phyloP scores from a whole-genome alignment of 2,888 invertebrate species.

The Polydrusus cervinus region DNA sequence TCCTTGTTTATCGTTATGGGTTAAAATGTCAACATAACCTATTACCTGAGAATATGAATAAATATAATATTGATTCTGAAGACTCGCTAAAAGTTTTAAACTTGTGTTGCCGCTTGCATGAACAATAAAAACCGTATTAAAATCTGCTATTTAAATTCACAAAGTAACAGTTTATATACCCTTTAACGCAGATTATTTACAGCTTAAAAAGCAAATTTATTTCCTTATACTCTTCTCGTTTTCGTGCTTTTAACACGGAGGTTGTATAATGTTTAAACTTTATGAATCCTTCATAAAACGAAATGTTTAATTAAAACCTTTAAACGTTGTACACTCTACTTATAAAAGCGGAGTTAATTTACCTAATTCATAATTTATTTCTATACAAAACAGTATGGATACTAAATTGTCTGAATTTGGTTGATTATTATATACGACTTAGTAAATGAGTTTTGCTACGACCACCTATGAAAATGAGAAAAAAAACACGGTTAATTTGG shows the following conservation, averaged over 20 bases:
- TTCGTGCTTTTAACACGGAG: constrained; percentile 6
- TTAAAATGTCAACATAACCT: too few relatives aligned
- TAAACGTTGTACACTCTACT: constrained; percentile 9
- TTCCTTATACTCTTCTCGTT: constrained; percentile 2
- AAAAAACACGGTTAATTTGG: too few relatives aligned
- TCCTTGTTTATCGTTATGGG: too few relatives aligned
- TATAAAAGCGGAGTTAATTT: background rate
- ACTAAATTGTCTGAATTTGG: background rate
- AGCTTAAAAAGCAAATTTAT: constrained; percentile 6
- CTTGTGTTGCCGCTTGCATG: background rate
- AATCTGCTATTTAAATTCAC: too few relatives aligned
- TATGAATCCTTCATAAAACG: constrained; percentile 18
- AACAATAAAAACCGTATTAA: too few relatives aligned
- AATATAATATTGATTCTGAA: too few relatives aligned
- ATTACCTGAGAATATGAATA: too few relatives aligned
- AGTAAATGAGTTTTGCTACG: background rate
- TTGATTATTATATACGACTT: background rate
- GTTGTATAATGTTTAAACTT: background rate
- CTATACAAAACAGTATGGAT: background rate
- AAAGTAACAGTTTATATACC: background rate
- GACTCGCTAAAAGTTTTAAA: background rate
- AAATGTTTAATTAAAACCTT: constrained; percentile 23
- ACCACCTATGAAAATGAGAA: too few relatives aligned
- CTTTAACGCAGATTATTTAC: constrained; percentile 7
- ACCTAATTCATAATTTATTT: constrained; percentile 15